Conservation (phyloP, 2,888 invertebrate genomes). For the Eledona agricola region DNA sequence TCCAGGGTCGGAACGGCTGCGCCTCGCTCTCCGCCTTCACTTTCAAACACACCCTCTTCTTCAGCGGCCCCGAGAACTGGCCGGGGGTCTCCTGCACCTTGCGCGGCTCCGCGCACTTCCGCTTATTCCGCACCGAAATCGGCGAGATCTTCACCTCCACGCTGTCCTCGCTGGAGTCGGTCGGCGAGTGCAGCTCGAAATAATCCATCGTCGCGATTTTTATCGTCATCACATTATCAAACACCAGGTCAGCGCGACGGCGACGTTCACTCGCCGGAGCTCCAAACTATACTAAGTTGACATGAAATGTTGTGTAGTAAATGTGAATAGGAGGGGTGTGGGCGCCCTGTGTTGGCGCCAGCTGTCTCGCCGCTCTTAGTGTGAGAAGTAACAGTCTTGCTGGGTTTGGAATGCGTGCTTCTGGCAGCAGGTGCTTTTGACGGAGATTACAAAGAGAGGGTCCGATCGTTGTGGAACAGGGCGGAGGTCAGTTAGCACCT, state of each 20-base stretch:
- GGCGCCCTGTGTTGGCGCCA: slow-evolving; percentile 67
- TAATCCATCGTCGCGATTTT: slow-evolving; percentile 59
- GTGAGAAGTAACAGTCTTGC: slow-evolving; percentile 67
- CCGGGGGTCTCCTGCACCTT: slow-evolving; percentile 66
- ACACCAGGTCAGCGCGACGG: slow-evolving; percentile 12
- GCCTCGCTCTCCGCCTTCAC: slow-evolving; percentile 57
- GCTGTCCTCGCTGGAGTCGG: slow-evolving; percentile 72
- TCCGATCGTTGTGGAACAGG: slow-evolving; percentile 24
- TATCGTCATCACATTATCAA: slow-evolving; percentile 30
- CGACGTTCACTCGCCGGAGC: slow-evolving; percentile 25
- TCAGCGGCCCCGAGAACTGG: slow-evolving; percentile 67
- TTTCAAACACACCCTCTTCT: slow-evolving; percentile 74
- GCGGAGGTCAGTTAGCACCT: slow-evolving; percentile 22
- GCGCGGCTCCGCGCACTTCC: slow-evolving; percentile 74
- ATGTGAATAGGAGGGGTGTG: slow-evolving; percentile 60
- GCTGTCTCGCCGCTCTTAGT: slow-evolving; percentile 65
- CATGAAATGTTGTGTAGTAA: slow-evolving; percentile 54
- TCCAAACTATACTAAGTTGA: slow-evolving; percentile 45
- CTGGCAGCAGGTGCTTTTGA: slow-evolving; percentile 44
- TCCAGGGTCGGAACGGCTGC: slow-evolving; percentile 75
- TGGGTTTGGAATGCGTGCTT: slow-evolving; percentile 63
- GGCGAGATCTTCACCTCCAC: slow-evolving; percentile 71
- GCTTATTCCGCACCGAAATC: slow-evolving; percentile 69
- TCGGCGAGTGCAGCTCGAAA: slow-evolving; percentile 68
- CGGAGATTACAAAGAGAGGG: slow-evolving; percentile 22